Conservation (phyloP, 2,113 vertebrate species). For the Stigmatopora nigra region DNA sequence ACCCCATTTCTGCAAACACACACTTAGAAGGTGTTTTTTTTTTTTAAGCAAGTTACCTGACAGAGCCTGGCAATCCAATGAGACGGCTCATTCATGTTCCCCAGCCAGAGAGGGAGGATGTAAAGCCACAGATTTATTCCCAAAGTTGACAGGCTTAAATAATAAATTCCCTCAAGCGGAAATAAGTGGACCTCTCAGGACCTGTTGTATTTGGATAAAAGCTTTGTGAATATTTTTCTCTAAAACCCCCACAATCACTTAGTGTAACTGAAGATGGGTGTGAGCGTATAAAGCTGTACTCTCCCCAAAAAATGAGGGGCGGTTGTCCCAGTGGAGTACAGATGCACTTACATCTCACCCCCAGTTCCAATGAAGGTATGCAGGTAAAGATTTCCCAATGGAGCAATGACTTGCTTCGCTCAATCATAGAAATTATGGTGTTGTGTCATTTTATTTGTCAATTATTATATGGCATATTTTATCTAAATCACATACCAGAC, state of each 20-base stretch:
- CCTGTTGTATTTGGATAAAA: constrained; percentile 13
- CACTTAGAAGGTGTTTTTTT: constrained; percentile 35
- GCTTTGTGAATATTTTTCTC: constrained; percentile 14
- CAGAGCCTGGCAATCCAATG: constrained; percentile 15
- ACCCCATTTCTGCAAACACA: constrained; percentile 43
- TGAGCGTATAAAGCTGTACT: constrained; percentile 27
- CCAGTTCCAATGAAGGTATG: constrained; percentile 65
- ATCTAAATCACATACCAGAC: too few relatives aligned
- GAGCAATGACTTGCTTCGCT: too few relatives aligned
- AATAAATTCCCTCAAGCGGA: constrained; percentile 29
- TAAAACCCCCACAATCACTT: background rate
- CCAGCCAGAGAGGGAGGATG: constrained; percentile 29
- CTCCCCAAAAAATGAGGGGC: constrained; percentile 47
- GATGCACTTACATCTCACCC: constrained; percentile 38
- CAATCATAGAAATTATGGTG: background rate
- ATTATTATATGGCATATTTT: background rate
- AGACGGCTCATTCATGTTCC: constrained; percentile 51
- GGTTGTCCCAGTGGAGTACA: constrained; percentile 37
- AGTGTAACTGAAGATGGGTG: constrained; percentile 2
- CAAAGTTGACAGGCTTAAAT: constrained; percentile 31
- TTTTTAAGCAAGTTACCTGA: constrained; percentile 15
- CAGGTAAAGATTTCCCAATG: constrained; percentile 59
- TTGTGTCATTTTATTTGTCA: background rate
- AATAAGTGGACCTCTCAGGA: constrained; percentile 18
- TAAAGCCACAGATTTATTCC: constrained; percentile 38